phyloP scores from a whole-genome alignment of 1,140 invertebrate genomes.

The Papilio machaon region DNA sequence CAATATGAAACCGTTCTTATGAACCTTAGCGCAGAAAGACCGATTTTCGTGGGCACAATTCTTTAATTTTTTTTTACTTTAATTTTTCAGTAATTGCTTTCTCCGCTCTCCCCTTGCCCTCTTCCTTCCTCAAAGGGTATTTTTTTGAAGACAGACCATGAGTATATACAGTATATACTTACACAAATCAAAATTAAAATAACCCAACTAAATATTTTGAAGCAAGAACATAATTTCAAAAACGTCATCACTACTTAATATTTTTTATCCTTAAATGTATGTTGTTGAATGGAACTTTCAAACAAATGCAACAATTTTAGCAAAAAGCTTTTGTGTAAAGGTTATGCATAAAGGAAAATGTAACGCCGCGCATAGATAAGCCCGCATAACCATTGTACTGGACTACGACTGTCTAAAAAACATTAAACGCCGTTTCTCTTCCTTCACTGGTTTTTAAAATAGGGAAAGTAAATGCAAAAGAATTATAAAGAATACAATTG shows the following conservation, averaged over 20 bases:
- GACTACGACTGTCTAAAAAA: slow-evolving; percentile 6
- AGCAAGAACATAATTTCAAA: not conserved
- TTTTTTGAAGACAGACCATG: too few relatives aligned
- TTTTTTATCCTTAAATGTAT: slow-evolving; percentile 1
- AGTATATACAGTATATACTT: too few relatives aligned
- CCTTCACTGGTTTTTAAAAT: slow-evolving; percentile 1
- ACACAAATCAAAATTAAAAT: too few relatives aligned
- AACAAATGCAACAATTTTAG: slow-evolving; percentile 26
- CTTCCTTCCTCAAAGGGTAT: too few relatives aligned
- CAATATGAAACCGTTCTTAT: not conserved
- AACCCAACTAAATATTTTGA: not conserved
- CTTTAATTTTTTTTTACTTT: not conserved
- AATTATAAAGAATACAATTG: not conserved
- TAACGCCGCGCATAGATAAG: slow-evolving; percentile 27
- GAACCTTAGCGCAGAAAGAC: too few relatives aligned
- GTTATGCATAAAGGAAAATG: slow-evolving; percentile 28
- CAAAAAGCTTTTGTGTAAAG: slow-evolving; percentile 31
- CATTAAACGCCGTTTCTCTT: slow-evolving; percentile 8
- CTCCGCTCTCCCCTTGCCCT: too few relatives aligned
- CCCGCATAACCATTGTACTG: slow-evolving; percentile 33
- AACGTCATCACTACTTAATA: not conserved
- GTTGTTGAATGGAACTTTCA: slow-evolving; percentile 24
- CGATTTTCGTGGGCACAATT: not conserved
- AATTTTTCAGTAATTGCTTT: too few relatives aligned
- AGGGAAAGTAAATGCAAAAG: not conserved